Evolutionary conservation across 2,113 vertebrate species (phyloP).

Genomic region (Dipodomys merriami): DNA sequence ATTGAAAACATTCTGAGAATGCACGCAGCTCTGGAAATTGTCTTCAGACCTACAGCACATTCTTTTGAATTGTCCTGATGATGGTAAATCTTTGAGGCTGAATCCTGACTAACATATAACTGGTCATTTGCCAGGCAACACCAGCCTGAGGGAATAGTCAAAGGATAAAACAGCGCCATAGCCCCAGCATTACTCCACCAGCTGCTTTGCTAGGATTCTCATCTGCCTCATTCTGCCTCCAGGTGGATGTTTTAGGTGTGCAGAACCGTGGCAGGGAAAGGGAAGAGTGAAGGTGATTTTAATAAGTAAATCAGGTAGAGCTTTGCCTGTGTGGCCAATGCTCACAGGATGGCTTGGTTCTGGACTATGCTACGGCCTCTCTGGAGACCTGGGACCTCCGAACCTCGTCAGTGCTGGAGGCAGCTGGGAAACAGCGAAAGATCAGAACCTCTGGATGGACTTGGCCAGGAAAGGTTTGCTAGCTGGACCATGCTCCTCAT

Average conservation of each 20-base stretch:
- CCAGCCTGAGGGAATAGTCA: conserved; percentile 41
- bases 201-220: conserved; percentile 20
- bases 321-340: no score
- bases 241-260: not conserved
- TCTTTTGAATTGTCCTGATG: conserved; percentile 73
- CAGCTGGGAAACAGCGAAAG: no score
- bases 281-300: not conserved
- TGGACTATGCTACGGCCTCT: no score
- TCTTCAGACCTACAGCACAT: conserved; percentile 60
- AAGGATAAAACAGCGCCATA: conserved; percentile 67
- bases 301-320: no score
- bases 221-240: conserved; percentile 15
- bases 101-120: conserved; percentile 45
- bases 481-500: no score
- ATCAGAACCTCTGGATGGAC: no score
- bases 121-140: conserved; percentile 62
- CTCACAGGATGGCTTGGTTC: no score
- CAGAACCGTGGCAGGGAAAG: not conserved
- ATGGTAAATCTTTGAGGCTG: conserved; percentile 62
- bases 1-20: conserved; percentile 74
- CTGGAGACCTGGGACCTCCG: no score
- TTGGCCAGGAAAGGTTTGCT: no score
- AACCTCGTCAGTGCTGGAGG: no score
- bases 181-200: conserved; percentile 5
- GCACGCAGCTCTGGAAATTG: conserved; percentile 67